Base-by-base conservation (phyloP, 1,140 invertebrate genomes). In the Drepana arcuata region DNA sequence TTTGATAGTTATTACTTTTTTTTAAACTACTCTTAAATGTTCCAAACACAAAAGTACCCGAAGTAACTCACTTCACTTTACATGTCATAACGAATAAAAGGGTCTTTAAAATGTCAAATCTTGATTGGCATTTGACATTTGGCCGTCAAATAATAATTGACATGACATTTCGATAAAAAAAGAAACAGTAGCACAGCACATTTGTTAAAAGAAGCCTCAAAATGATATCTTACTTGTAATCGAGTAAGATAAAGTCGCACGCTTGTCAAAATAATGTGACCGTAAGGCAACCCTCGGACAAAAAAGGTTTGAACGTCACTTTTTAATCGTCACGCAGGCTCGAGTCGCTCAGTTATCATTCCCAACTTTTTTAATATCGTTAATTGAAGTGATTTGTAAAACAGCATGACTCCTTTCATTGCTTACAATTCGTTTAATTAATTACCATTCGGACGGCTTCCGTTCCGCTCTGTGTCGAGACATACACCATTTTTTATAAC, bases 361-460 rank as follows among this genome's bases (percentile, higher is more conserved):
- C 58, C 59, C 59, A 51, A 66, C 68, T 69, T 78, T 82, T 81
- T 82, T 82, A 78, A 82, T 82, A 78, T 74, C 49, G 69, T 73
- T 82, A 80, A 82, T 80, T 82, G 78, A 74, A 79, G 70, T 77
- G 74, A 82, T 82, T 82, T 82, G 78, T 82, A 82, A 78, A 82
- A 82, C 78, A 82, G 78, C 78, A 70, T 66, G 78, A 79, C 69
- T 79, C 75, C 74, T 79, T 82, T 82, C 78, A 66, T 74, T 81
- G 72, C 77, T 68, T 69, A 75, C 78, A 66, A 78, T 78, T 72
- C 67, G 57, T 74, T 75, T 78, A 82, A 78, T 82, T 82, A 82
- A 78, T 80, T 77, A 78, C 70, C 58, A 68, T 79, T 77, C 55
- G 56, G 68, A 57, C 61, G 60, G 73, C 78, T 82, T 82, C 78